Base-by-base conservation (phyloP, 2,797 vertebrate genomes). In the Cyprinodon diabolis region DNA sequence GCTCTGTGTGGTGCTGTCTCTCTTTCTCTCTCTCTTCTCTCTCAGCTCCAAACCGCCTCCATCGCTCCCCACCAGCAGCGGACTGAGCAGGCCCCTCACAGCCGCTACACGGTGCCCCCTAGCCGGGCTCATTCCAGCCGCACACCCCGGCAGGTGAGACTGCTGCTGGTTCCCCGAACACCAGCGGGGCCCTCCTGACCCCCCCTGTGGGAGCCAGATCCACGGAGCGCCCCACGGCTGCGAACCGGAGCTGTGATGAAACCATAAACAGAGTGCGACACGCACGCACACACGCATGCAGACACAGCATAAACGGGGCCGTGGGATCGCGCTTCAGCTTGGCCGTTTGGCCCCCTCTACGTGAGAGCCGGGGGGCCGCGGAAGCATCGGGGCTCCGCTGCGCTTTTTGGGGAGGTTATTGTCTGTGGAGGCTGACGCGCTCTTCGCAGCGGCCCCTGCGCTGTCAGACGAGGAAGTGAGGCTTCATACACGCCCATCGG, bases 1-100 rank as follows among this genome's bases (percentile, higher is more conserved):
- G 90, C 95, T 90, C 83, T 91, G 88, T 81, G 94, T 90, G 95
- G 94, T 90, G 94, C 94, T 94, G 92, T 95, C 83, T 87, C 92
- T 55, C 80, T 25, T 17, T 43, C 40, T 40, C 40, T 40, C 40
- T 40, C 40, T 40, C 75, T 70, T 23, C 76, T 25, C 75, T 45
- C 79, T 14, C n/a, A 77, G 45, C 40, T 49, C 35, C 71, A 67
- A 78, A 54, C 86, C 66, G 78, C 74, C 87, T 86, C 84, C 87
- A 89, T 79, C 81, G 84, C 86, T 66, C 54, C 90, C 81, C 82
- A 81, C 84, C 84, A 74, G 2, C 79, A 78, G 81, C 88, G 88
- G 86, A 87, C 78, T 17, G 63, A 84, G 23, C 72, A 86, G 88
- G 87, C 81, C 86, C 74, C 76, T 83, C 60, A 66, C 77, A 87